These are phyloP conservation scores for Yponomeuta malinellus DNA, from an alignment of 2,888 invertebrate species.

Conservation along the genomic window DNA sequence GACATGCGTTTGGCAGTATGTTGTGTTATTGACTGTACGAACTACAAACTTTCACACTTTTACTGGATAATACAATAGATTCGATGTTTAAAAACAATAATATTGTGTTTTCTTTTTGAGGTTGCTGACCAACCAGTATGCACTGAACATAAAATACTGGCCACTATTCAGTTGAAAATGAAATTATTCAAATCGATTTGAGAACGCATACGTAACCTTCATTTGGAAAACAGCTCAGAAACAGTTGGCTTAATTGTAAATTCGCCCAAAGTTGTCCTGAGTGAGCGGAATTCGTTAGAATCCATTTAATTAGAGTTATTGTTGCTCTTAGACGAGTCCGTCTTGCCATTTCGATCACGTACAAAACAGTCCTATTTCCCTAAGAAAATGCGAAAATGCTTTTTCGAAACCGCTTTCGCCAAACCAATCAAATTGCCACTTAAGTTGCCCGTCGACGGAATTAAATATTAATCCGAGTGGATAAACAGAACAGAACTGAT, in stretches of 20 bases:
- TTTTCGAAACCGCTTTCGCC: constrained; percentile 29
- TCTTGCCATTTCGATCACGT: constrained; percentile 48
- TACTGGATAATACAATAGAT: no score
- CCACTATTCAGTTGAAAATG: no score
- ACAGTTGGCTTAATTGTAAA: constrained; percentile 22
- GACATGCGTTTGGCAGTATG: no score
- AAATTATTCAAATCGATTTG: neutral
- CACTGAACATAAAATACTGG: no score
- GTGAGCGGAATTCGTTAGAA: constrained; percentile 27
- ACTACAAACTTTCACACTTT: no score
- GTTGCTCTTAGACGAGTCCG: constrained; percentile 37
- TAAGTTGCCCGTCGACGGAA: constrained; percentile 21
- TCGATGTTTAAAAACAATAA: no score
- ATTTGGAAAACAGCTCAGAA: neutral
- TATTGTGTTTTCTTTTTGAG: no score
- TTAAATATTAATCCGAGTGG: constrained; percentile 12
- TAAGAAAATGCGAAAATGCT: constrained; percentile 38
- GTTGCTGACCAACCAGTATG: no score
- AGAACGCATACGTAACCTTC: neutral
- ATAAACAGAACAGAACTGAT: neutral
- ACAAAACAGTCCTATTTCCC: constrained; percentile 26
- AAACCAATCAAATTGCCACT: constrained; percentile 30
- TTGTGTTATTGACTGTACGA: no score
- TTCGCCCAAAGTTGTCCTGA: constrained; percentile 26
- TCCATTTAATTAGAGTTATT: constrained; percentile 49